phyloP scores from a whole-genome alignment of 2,113 vertebrate genomes.

The human (Homo sapiens) region DNA sequence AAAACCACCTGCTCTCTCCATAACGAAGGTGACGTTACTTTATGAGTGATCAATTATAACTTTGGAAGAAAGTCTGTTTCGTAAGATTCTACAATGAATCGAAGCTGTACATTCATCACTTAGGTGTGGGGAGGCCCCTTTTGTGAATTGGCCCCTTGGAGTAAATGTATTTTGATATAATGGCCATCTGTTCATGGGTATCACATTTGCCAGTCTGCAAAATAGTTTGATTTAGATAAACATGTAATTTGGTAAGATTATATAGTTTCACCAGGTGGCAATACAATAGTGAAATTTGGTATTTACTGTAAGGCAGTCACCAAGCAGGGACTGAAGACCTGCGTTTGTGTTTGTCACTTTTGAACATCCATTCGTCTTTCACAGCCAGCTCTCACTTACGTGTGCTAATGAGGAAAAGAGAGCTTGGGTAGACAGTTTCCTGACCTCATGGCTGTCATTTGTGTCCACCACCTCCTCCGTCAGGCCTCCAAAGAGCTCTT shows the following conservation, averaged over 20 bases:
- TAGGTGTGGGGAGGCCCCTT: conserved; percentile 78
- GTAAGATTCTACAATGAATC: conserved; percentile 55
- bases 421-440: not conserved
- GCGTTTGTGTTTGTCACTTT: conserved; percentile 47
- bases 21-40: conserved; percentile 57
- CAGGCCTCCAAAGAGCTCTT: not conserved
- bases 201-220: conserved; percentile 77
- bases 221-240: conserved; percentile 78
- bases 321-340: conserved; percentile 22
- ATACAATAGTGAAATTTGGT: conserved; percentile 68
- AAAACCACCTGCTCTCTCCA: conserved; percentile 51
- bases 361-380: conserved; percentile 41
- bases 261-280: conserved; percentile 78
- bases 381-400: not conserved
- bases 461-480: accelerated
- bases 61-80: conserved; percentile 68
- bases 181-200: conserved; percentile 84
- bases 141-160: conserved; percentile 80
- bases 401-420: not conserved
- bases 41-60: conserved; percentile 61
- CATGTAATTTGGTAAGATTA: conserved; percentile 73
- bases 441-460: accelerated
- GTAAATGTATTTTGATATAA: conserved; percentile 83
- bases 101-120: conserved; percentile 78
- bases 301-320: conserved; percentile 56